Percentiles rank a stretch among this genome's conserved stretches.
Conservation (phyloP, 23 tunicate genomes). For the Aplidium turbinatum region DNA sequence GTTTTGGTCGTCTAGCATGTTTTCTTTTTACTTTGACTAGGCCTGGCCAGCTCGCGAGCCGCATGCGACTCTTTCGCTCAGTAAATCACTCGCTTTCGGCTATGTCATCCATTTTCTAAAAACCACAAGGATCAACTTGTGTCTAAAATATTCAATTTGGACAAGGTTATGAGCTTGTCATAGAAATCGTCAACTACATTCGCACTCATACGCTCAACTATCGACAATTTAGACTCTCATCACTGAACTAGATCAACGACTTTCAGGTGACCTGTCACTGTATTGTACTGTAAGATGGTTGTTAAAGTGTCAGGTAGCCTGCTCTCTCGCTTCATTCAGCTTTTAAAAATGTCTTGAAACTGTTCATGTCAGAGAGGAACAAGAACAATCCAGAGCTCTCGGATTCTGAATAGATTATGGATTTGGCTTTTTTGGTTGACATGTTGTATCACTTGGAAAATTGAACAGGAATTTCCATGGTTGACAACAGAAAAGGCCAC, state of each 20-base stretch:
- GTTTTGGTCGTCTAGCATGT: too few species aligned
- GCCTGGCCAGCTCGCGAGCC: too few species aligned
- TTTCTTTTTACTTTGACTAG: too few species aligned
- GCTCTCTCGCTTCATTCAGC: background rate
- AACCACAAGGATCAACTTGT: background rate
- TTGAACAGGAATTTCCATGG: slow-evolving; percentile 8
- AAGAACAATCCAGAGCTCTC: slow-evolving; percentile 9
- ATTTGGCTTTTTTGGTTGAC: background rate
- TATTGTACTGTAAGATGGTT: background rate
- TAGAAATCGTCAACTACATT: slow-evolving; percentile 1
- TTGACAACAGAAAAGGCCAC: slow-evolving; percentile 1
- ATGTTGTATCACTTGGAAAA: background rate
- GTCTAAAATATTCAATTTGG: background rate
- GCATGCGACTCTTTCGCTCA: too few species aligned
- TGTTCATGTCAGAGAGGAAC: slow-evolving; percentile 15
- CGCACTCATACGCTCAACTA: slow-evolving; percentile 9
- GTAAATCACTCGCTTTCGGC: too few species aligned
- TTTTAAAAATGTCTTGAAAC: slow-evolving; percentile 1
- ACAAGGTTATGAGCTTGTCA: background rate
- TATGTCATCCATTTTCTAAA: too few species aligned
- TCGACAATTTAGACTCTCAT: slow-evolving; percentile 5
- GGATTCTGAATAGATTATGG: slow-evolving; percentile 9
- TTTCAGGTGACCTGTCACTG: slow-evolving; percentile 14
- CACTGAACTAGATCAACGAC: slow-evolving; percentile 10
- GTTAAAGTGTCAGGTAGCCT: background rate